Evolutionary conservation across 1,140 invertebrate species (phyloP).

Genomic region (Melanaphis sacchari): DNA sequence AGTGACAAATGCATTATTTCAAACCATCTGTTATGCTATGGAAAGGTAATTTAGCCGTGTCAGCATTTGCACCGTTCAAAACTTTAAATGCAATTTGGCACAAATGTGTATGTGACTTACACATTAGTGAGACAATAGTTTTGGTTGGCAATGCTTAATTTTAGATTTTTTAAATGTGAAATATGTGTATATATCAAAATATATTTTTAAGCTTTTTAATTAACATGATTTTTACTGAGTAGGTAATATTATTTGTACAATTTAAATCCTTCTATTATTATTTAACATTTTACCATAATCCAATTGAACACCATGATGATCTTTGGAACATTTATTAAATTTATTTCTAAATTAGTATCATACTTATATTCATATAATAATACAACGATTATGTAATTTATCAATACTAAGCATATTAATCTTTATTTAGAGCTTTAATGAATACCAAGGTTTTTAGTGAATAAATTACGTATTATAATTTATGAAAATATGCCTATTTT

Average conservation of each 20-base stretch:
- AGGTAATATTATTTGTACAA: background rate
- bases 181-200: background rate
- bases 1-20: slow-evolving; percentile 44
- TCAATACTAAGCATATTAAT: background rate
- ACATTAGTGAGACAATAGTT: background rate
- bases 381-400: background rate
- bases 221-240: background rate
- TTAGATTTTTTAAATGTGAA: background rate
- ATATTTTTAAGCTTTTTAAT: background rate
- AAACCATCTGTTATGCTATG: slow-evolving; percentile 19
- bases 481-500: background rate
- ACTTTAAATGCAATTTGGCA: slow-evolving; percentile 24
- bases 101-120: background rate
- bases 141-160: background rate
- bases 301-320: no score
- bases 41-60: slow-evolving; percentile 22
- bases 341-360: background rate
- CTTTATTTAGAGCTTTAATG: no score
- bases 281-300: background rate
- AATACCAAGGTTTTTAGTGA: no score
- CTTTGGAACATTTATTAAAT: background rate
- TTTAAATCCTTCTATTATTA: background rate
- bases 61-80: slow-evolving; percentile 25
- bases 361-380: background rate
- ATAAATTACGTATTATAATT: background rate